Conservation (phyloP, 2,113 vertebrate species). For the Corydoras sp. region DNA sequence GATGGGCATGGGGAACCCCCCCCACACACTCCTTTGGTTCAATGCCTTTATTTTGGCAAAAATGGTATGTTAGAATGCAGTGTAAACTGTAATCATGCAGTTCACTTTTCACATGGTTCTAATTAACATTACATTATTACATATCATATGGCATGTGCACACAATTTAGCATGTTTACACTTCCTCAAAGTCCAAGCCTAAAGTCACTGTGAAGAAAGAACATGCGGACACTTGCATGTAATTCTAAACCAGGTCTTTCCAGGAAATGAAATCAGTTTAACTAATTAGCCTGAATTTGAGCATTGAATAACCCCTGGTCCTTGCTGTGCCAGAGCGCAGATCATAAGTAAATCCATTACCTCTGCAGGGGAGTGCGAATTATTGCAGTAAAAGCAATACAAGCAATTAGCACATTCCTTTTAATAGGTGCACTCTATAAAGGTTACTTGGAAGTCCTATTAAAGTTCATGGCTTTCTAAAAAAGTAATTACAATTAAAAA, state of each 20-base stretch:
- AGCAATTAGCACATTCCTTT: slow-evolving; percentile 18
- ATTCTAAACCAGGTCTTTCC: not conserved
- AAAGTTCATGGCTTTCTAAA: too few species aligned
- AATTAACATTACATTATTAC: too few species aligned
- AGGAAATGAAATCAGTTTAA: slow-evolving; percentile 7
- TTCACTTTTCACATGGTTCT: too few species aligned
- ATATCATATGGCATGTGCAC: too few species aligned
- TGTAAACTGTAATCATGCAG: too few species aligned
- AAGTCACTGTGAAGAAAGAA: not conserved
- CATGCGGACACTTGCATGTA: not conserved
- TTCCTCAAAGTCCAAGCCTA: not conserved
- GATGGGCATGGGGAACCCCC: too few species aligned
- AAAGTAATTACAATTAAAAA: too few species aligned
- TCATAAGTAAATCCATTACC: slow-evolving; percentile 14
- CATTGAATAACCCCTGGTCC: slow-evolving; percentile 6
- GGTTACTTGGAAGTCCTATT: too few species aligned
- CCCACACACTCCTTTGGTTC: too few species aligned
- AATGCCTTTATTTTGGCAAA: too few species aligned
- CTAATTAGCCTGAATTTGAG: not conserved
- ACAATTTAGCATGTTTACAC: not conserved
- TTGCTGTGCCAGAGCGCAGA: slow-evolving; percentile 5
- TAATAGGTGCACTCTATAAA: slow-evolving; percentile 11
- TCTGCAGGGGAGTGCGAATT: slow-evolving; percentile 16
- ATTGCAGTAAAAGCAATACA: slow-evolving; percentile 25
- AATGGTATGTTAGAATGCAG: too few species aligned